Percentiles rank a stretch among this genome's conserved stretches.
phyloP scores from a whole-genome alignment of 2,113 vertebrate species.

The Meles meles region DNA sequence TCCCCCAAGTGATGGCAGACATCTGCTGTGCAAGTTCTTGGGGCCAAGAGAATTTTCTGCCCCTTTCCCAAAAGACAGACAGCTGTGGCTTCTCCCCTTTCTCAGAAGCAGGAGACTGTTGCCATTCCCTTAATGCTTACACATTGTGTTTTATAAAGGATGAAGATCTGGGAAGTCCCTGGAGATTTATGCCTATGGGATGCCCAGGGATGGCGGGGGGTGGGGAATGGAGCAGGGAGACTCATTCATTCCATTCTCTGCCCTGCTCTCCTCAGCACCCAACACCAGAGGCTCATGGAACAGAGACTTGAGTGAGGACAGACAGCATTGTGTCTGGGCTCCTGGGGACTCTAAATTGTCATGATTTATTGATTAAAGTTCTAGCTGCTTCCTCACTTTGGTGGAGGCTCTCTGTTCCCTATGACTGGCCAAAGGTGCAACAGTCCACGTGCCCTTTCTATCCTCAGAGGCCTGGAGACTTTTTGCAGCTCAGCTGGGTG shows the following conservation, averaged over 20 bases:
- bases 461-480: neutral
- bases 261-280: neutral
- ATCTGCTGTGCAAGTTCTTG: neutral
- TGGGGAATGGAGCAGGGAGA: no score
- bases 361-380: neutral
- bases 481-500: neutral
- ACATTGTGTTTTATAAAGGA: neutral
- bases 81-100: neutral
- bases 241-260: neutral
- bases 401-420: neutral
- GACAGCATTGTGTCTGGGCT: neutral
- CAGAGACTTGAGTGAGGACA: neutral
- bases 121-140: neutral
- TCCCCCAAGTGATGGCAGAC: neutral
- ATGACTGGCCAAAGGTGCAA: neutral
- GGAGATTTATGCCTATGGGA: neutral
- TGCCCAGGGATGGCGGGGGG: neutral
- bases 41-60: neutral
- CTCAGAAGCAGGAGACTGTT: neutral
- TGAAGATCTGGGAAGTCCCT: neutral
- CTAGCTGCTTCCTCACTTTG: neutral
- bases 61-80: neutral
- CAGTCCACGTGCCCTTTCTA: accelerated
- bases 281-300: neutral
- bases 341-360: neutral